These are phyloP conservation scores for Anarrhichthys ocellatus DNA, from an alignment of 2,113 vertebrate genomes.

Conservation along the genomic window DNA sequence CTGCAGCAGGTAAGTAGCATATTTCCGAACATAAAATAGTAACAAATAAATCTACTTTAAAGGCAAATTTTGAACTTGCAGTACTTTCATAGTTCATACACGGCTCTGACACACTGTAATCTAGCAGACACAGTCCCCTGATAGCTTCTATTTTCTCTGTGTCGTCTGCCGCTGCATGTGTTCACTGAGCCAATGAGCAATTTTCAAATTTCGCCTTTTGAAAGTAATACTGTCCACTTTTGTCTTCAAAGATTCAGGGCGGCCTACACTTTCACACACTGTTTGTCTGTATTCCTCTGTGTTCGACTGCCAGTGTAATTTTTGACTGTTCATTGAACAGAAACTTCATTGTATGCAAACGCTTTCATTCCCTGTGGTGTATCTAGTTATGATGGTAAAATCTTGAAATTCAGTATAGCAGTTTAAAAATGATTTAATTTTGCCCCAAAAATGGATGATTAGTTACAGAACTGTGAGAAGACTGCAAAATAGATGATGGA, in stretches of 20 bases:
- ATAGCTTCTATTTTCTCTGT: conserved; percentile 44
- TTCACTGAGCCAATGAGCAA: conserved; percentile 44
- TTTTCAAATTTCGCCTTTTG: conserved; percentile 43
- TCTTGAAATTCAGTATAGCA: not conserved
- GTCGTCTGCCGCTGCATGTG: conserved; percentile 29
- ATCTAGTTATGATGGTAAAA: not conserved
- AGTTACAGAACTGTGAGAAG: not conserved
- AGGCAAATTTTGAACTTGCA: conserved; percentile 13
- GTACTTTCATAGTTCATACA: conserved; percentile 20
- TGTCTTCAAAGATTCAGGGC: conserved; percentile 16
- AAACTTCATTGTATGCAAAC: not conserved
- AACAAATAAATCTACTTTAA: not conserved
- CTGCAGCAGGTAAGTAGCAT: not conserved
- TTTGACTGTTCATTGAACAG: not conserved
- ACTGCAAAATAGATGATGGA: conserved; percentile 17
- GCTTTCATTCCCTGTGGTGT: not conserved
- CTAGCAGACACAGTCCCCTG: conserved; percentile 24
- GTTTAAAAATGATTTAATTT: not conserved
- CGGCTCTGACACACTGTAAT: conserved; percentile 41
- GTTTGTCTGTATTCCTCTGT: not conserved
- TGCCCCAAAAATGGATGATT: not conserved
- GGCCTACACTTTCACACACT: conserved; percentile 22
- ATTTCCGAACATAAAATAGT: not conserved
- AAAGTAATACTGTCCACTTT: conserved; percentile 42
- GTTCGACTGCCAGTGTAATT: not conserved